Percentiles rank a stretch among this genome's conserved stretches.
Conservation (phyloP, 2,888 invertebrate species). For the Bombylius major region DNA sequence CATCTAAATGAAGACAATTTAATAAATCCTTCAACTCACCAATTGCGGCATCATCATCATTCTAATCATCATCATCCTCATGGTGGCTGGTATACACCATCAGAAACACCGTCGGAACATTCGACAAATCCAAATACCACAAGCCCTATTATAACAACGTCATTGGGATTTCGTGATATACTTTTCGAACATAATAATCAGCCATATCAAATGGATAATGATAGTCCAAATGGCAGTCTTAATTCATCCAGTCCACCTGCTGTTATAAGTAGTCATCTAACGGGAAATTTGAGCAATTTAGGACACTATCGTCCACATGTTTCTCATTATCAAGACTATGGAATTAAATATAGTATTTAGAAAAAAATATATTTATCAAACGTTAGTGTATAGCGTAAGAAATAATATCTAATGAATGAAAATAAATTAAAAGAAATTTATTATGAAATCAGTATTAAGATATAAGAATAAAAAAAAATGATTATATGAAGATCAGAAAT, state of each 20-base stretch:
- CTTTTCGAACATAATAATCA: slow-evolving; percentile 37
- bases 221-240: slow-evolving; percentile 36
- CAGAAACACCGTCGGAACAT: slow-evolving; percentile 31
- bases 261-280: slow-evolving; percentile 28
- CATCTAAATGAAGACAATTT: slow-evolving; percentile 36
- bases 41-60: slow-evolving; percentile 24
- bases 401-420: too few relatives aligned
- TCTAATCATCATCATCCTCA: slow-evolving; percentile 28
- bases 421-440: too few relatives aligned
- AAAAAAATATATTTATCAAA: not conserved
- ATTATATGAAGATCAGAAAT: too few relatives aligned
- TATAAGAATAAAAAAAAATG: too few relatives aligned
- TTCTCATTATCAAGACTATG: slow-evolving; percentile 36
- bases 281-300: slow-evolving; percentile 33
- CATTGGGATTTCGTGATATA: slow-evolving; percentile 33
- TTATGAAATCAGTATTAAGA: too few relatives aligned
- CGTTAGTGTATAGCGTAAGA: too few relatives aligned
- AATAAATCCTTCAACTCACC: slow-evolving; percentile 23
- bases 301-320: slow-evolving; percentile 31
- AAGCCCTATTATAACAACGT: slow-evolving; percentile 17
- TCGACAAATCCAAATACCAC: slow-evolving; percentile 14
- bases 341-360: slow-evolving; percentile 37
- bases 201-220: slow-evolving; percentile 36
- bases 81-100: slow-evolving; percentile 37
- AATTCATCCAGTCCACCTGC: slow-evolving; percentile 35